Conservation (phyloP, 2,888 invertebrate genomes). For the Idaea biselata region DNA sequence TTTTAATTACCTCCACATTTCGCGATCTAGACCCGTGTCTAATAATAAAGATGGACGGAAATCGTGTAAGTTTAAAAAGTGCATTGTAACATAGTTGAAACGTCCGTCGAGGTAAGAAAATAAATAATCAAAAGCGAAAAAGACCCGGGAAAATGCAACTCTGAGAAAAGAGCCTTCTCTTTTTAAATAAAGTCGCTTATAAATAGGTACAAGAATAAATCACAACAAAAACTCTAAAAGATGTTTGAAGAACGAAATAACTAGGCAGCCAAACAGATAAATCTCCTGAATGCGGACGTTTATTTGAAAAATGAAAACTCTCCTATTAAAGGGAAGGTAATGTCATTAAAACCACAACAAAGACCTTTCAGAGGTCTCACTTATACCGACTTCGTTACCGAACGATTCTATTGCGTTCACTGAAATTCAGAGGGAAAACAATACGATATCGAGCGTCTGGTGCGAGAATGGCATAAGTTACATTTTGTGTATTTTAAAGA, state of each 20-base stretch:
- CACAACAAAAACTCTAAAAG: not conserved
- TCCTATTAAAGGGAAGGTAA: constrained; percentile 18
- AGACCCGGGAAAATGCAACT: no score
- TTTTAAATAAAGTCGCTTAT: not conserved
- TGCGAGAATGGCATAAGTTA: not conserved
- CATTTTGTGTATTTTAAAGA: no score
- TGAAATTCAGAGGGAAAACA: constrained; percentile 29
- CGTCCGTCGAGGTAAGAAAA: no score
- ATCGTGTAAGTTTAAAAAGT: no score
- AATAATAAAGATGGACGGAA: no score
- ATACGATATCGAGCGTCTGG: constrained; percentile 10
- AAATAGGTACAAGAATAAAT: not conserved
- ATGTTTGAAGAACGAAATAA: constrained; percentile 12
- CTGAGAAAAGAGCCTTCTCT: no score
- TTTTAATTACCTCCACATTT: no score
- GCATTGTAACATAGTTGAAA: no score
- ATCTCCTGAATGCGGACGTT: constrained; percentile 9
- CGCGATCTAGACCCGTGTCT: no score
- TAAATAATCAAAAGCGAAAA: no score
- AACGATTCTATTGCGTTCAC: constrained; percentile 19
- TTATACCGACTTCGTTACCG: constrained; percentile 18
- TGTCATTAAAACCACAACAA: constrained; percentile 22
- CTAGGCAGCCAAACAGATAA: constrained; percentile 26
- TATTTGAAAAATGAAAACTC: constrained; percentile 13
- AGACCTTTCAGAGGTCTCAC: constrained; percentile 21